phyloP scores from a whole-genome alignment of 2,888 invertebrate species.

The Limenitis camilla region DNA sequence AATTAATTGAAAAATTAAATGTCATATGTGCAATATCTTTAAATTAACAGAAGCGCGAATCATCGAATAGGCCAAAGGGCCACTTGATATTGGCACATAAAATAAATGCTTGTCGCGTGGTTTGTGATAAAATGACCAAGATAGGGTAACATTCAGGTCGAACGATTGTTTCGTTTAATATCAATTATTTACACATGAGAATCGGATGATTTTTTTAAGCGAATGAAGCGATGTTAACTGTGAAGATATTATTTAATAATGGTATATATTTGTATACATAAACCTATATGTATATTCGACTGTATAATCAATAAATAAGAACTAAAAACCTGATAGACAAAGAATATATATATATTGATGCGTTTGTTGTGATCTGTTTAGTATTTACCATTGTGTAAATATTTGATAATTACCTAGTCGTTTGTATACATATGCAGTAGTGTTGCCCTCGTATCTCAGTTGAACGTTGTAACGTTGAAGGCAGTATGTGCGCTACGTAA shows the following conservation, averaged over 20 bases:
- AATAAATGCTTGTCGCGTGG: constrained; percentile 20
- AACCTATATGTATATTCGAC: too few species aligned
- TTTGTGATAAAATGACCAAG: constrained; percentile 7
- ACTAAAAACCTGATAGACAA: too few species aligned
- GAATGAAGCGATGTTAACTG: background rate
- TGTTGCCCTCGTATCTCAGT: background rate
- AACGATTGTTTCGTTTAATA: too few species aligned
- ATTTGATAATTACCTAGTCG: background rate
- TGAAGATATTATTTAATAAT: background rate
- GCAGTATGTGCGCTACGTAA: constrained; percentile 39
- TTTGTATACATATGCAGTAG: background rate
- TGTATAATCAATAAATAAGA: too few species aligned
- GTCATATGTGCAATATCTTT: constrained; percentile 1
- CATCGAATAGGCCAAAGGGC: constrained; percentile 26
- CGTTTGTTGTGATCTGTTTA: too few species aligned
- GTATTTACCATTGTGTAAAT: background rate
- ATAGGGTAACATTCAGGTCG: constrained; percentile 6
- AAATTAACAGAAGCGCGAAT: constrained; percentile 18
- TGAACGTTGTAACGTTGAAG: constrained; percentile 9
- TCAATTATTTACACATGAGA: too few species aligned
- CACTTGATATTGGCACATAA: constrained; percentile 26
- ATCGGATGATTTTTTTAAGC: background rate
- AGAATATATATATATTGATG: too few species aligned
- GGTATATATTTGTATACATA: too few species aligned
- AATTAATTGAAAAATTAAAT: too few species aligned